These are phyloP conservation scores for Agrochola lota DNA, from an alignment of 2,888 invertebrate species.

Conservation along the genomic window DNA sequence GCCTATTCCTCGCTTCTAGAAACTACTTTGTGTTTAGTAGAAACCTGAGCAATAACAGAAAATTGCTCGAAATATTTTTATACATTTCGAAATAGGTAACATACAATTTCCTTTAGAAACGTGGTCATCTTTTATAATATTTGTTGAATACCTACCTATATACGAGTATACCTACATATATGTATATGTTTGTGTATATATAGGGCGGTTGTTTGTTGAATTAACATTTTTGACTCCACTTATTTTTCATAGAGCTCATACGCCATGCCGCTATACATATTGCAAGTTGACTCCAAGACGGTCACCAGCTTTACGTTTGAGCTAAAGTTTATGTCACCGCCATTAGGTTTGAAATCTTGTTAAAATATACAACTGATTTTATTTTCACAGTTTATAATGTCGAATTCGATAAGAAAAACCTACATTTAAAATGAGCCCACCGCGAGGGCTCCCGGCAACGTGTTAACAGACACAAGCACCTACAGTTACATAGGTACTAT, in stretches of 20 bases:
- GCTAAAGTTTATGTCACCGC: too few relatives aligned
- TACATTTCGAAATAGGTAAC: slow-evolving; percentile 1
- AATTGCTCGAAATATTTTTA: slow-evolving; percentile 31
- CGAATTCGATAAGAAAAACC: too few relatives aligned
- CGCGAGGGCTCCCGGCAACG: too few relatives aligned
- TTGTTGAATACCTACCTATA: not conserved
- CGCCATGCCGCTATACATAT: too few relatives aligned
- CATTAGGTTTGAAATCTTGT: too few relatives aligned
- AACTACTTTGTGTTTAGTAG: slow-evolving; percentile 42
- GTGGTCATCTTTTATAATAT: not conserved
- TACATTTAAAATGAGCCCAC: too few relatives aligned
- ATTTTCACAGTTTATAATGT: too few relatives aligned
- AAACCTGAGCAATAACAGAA: slow-evolving; percentile 27
- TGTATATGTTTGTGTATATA: not conserved
- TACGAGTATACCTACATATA: not conserved
- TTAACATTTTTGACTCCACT: not conserved
- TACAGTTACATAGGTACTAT: not conserved
- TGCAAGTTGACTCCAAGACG: too few relatives aligned
- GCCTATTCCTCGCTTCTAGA: slow-evolving; percentile 29
- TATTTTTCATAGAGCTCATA: too few relatives aligned
- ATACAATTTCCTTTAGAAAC: slow-evolving; percentile 4
- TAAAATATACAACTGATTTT: too few relatives aligned
- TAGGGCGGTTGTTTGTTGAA: not conserved
- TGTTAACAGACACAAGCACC: not conserved
- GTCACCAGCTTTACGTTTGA: too few relatives aligned